Base-by-base conservation (phyloP, 2,113 vertebrate genomes). In the Craseonycteris thonglongyai region DNA sequence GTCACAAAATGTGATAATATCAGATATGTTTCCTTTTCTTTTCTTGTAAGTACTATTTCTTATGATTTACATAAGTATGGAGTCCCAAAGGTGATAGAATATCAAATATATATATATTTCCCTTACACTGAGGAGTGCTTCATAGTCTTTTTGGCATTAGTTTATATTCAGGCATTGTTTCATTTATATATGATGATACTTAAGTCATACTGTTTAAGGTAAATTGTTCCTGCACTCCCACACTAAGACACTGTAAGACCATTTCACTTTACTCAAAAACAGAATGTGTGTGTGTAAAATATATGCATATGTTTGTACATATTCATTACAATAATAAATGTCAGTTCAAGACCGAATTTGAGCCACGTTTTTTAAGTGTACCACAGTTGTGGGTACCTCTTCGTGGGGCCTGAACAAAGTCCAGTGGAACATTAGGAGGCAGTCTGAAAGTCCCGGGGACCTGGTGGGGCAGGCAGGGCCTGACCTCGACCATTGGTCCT, bases 401-500 rank as follows among this genome's bases (percentile, higher is more conserved):
- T 33, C 65, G 47, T 91, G 59, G 26, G 10, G 72, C 54, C 12
- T 81, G 26, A 71, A 54, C 9, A 22, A 82, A 93, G 7, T 0
- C 16, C 61, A 28, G 16, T 69, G 22, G 30, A 76, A 14, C 8
- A 13, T 54, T 16, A 65, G 26, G 68, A 89, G 38, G 35, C 0
- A 30, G 30, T 11, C 10, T n/a, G 54, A 84, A 90, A 68, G 24
- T 35, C 49, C 21, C 47, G 21, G 10, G 22, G 72, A 22, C 38
- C 6, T 15, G 58, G 30, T 45, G 30, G 12, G 11, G 16, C 15
- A 12, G 7, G 2, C 1, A 4, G 3, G 10, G 16, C 2, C 26
- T 21, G 26, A 19, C 56, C 24, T 33, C 2, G 7, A 14, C 1
- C 1, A 7, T 1, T 1, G 45, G 21, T 3, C 26, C 22, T 28